phyloP scores from a whole-genome alignment of 2,113 vertebrate genomes.

The Phycodurus eques region DNA sequence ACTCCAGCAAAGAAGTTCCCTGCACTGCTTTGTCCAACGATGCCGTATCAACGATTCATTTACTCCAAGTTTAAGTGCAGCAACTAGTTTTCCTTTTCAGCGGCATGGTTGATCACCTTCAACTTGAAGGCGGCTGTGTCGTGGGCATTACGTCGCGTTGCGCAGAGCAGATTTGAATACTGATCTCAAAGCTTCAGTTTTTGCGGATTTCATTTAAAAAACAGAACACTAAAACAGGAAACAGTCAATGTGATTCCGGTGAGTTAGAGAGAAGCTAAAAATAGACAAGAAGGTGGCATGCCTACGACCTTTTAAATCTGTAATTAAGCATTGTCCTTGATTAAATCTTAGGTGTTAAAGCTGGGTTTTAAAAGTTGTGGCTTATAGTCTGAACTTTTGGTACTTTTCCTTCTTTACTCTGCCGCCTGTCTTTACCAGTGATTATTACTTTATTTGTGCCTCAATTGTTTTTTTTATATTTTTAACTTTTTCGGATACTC shows the following conservation, averaged over 20 bases:
- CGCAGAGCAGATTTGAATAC: background rate
- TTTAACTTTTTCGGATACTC: slow-evolving; percentile 4
- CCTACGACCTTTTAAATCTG: background rate
- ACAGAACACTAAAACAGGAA: background rate
- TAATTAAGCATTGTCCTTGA: background rate
- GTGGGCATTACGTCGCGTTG: background rate
- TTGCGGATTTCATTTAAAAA: background rate
- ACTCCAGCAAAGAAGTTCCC: background rate
- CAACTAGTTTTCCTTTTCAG: background rate
- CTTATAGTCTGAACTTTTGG: background rate
- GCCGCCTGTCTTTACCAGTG: background rate
- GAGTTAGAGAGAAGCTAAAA: background rate
- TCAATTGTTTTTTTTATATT: slow-evolving; percentile 5
- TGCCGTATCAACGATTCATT: background rate
- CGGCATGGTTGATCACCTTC: background rate
- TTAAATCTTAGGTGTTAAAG: background rate
- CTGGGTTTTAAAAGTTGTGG: background rate
- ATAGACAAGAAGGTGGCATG: background rate
- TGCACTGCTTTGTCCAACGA: background rate
- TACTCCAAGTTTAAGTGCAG: background rate
- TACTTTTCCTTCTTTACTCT: background rate
- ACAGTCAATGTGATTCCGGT: background rate
- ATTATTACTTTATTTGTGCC: background rate
- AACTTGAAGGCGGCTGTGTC: background rate
- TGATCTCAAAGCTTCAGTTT: background rate